phyloP scores from a whole-genome alignment of 2,888 invertebrate species.

The Drosophila mulleri region DNA sequence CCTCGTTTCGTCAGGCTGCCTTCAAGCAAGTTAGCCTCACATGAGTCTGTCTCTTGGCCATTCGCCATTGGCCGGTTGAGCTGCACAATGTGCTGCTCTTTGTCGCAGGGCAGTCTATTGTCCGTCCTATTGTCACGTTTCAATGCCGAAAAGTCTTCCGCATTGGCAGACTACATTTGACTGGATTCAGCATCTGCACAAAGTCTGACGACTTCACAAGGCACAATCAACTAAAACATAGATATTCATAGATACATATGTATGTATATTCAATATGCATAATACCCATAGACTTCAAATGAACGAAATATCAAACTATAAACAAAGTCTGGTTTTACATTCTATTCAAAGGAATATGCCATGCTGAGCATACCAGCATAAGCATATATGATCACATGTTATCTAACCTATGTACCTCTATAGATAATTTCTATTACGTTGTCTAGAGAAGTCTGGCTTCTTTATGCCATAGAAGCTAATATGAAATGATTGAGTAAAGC shows the following conservation, averaged over 20 bases:
- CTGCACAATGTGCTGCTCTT: neutral
- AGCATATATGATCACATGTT: no score
- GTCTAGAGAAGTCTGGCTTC: no score
- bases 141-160: slow-evolving; percentile 6
- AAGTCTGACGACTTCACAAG: neutral
- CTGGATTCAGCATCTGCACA: neutral
- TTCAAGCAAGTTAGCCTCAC: neutral
- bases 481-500: no score
- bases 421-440: no score
- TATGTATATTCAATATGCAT: neutral
- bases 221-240: neutral
- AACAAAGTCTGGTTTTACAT: neutral
- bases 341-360: neutral
- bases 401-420: no score
- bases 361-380: no score
- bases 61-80: neutral
- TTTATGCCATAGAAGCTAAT: no score
- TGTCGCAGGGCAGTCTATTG: neutral
- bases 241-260: no score
- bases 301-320: neutral
- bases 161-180: neutral
- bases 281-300: no score
- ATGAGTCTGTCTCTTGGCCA: neutral
- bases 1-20: neutral
- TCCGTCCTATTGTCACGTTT: neutral